Base-by-base conservation (phyloP, 2,888 invertebrate genomes). In the Leptopilina myrica region DNA sequence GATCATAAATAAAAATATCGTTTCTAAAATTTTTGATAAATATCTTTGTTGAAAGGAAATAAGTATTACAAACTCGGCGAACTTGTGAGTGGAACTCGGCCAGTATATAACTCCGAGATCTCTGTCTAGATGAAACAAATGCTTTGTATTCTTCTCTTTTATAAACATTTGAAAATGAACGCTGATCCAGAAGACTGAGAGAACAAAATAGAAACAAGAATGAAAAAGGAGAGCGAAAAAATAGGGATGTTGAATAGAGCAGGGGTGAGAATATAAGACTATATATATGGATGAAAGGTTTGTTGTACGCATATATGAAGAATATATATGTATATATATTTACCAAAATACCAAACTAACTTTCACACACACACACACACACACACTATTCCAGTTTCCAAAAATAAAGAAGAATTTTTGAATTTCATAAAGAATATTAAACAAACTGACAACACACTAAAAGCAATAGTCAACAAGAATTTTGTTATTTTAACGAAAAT, bases 101-200 rank as follows among this genome's bases (percentile, higher is more conserved):
- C 49, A 49, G 49, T 49, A 49, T 49, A 49, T 49, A 49, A 49
- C 49, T 49, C 43, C 8, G 43, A 43, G 43, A 43, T 43, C 43
- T 43, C 43, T 49, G 9, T 12, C 11, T 9, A 49, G 62, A 20
- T 73, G 53, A 56, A 73, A 73, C 69, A 53, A 73, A 73, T 73
- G 69, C 33, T 73, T 33, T 73, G 69, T 73, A 53, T 53, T 56
- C 69, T 73, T 53, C 26, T 26, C 69, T 73, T 73, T 73, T 49
- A 73, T 73, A 73, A 73, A 73, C 53, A 73, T 73, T 73, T 33
- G 69, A 49, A 33, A 73, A 73, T n/a, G 56, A 33, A 56, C 7
- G 53, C 69, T 73, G 69, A 56, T 56, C 33, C 53, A 49, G 53
- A 69, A 53, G 69, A 69, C 15, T 15, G 66, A 15, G 67, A 46